These are phyloP conservation scores for Rhinopomastus cyanomelas DNA, from an alignment of 2,113 vertebrate species.

Conservation along the genomic window DNA sequence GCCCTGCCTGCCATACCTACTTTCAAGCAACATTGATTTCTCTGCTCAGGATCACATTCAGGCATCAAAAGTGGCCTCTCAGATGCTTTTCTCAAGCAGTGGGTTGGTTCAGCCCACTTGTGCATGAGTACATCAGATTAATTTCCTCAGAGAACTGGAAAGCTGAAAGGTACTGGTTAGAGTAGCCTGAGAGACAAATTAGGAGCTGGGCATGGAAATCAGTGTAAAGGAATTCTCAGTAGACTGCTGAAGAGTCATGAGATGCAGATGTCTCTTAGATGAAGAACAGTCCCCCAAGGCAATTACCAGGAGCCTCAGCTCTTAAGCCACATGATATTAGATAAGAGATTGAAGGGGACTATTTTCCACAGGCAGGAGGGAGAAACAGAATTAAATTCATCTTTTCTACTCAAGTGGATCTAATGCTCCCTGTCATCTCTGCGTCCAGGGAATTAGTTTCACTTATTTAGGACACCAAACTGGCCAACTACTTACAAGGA, in stretches of 20 bases:
- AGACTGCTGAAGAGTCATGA: neutral
- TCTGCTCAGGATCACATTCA: neutral
- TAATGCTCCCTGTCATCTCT: neutral
- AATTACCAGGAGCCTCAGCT: conserved; percentile 1
- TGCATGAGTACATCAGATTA: neutral
- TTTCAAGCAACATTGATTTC: neutral
- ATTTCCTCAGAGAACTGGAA: conserved; percentile 9
- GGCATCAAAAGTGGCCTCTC: neutral
- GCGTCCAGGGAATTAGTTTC: neutral
- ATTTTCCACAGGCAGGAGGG: neutral
- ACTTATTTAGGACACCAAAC: neutral
- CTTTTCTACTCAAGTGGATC: neutral
- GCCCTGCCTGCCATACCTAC: neutral
- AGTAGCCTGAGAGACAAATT: neutral
- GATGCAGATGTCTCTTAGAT: conserved; percentile 3
- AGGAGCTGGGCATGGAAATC: conserved; percentile 10
- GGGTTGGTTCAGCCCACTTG: neutral
- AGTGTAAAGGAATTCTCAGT: conserved; percentile 12
- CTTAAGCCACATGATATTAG: conserved; percentile 2
- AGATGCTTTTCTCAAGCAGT: neutral
- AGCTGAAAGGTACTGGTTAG: neutral
- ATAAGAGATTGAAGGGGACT: conserved; percentile 5
- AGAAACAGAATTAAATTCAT: neutral
- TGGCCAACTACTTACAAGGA: neutral
- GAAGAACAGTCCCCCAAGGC: conserved; percentile 8